A percentile compares a stretch with the other conserved stretches of the same genome.
phyloP scores from a whole-genome alignment of 2,888 invertebrate genomes.

The Erpobdella octoculata region DNA sequence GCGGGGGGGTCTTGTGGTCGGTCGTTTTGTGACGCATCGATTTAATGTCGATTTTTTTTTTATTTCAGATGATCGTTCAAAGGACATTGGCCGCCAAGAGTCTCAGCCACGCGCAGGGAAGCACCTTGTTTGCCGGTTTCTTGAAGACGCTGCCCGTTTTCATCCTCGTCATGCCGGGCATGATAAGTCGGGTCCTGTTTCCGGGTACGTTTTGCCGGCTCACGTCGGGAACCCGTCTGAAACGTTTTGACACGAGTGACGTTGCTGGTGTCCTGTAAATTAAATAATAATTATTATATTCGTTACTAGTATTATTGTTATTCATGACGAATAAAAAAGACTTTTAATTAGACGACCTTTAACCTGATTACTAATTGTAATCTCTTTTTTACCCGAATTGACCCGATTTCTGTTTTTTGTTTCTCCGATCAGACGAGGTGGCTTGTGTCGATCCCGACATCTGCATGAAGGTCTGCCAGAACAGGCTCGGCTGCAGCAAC shows the following conservation, averaged over 20 bases:
- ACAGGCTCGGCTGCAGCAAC: conserved; percentile 51
- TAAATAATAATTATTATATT: neutral
- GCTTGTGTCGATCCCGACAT: conserved; percentile 49
- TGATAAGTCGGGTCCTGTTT: conserved; percentile 57
- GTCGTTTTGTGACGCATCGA: neutral
- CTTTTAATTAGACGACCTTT: too few relatives aligned
- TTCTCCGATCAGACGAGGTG: conserved; percentile 49
- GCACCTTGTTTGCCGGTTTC: conserved; percentile 54
- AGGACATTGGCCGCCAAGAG: conserved; percentile 54
- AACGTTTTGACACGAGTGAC: too few relatives aligned
- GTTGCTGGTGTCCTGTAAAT: neutral
- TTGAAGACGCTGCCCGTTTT: conserved; percentile 55
- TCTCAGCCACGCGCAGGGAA: conserved; percentile 55
- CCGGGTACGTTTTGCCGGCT: conserved; percentile 42
- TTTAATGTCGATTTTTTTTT: neutral
- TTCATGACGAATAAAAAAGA: too few relatives aligned
- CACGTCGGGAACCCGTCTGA: too few relatives aligned
- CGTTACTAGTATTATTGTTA: neutral
- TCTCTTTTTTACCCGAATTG: too few relatives aligned
- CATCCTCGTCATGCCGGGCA: conserved; percentile 56
- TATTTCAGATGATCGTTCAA: conserved; percentile 34
- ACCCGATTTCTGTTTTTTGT: too few relatives aligned
- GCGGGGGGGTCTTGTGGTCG: too few relatives aligned
- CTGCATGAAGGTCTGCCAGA: conserved; percentile 50
- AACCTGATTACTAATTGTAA: too few relatives aligned